A percentile compares a stretch with the other conserved stretches of the same genome.
These are phyloP conservation scores for Callosobruchus maculatus DNA, from an alignment of 2,888 invertebrate genomes.

Conservation along the genomic window DNA sequence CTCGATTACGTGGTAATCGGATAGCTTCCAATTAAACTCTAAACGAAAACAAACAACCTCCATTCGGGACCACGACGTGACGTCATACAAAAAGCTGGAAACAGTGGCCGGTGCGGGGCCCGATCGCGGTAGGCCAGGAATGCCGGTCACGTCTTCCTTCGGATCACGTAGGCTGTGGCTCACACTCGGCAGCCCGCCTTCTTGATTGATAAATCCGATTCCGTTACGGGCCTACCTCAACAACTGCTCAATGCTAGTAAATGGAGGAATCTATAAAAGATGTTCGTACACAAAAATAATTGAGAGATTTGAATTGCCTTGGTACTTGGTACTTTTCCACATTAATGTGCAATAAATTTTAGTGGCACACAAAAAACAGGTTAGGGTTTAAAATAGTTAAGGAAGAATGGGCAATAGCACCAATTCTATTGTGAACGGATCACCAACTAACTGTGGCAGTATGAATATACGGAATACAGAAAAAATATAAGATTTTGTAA, in stretches of 20 bases:
- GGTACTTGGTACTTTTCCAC: too few species aligned
- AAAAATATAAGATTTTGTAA: too few species aligned
- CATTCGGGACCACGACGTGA: neutral
- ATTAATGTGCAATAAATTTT: too few species aligned
- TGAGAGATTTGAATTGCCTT: too few species aligned
- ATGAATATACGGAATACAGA: too few species aligned
- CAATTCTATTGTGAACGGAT: too few species aligned
- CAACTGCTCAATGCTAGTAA: neutral
- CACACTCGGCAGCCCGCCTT: neutral
- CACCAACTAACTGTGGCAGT: too few species aligned
- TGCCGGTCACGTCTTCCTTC: slow-evolving; percentile 29
- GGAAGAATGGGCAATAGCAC: too few species aligned
- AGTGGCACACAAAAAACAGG: too few species aligned
- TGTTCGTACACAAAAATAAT: too few species aligned
- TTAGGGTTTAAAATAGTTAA: too few species aligned
- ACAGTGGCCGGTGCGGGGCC: neutral
- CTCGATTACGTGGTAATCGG: neutral
- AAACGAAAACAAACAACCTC: neutral
- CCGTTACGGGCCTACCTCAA: neutral
- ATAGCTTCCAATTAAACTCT: neutral
- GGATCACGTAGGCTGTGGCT: slow-evolving; percentile 4
- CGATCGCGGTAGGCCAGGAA: slow-evolving; percentile 6
- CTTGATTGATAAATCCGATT: slow-evolving; percentile 4
- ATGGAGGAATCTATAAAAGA: neutral
- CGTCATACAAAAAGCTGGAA: neutral